Percentiles rank a stretch among this genome's conserved stretches.
phyloP scores from a whole-genome alignment of 1,140 invertebrate genomes.

The Drosophila rhopaloa region DNA sequence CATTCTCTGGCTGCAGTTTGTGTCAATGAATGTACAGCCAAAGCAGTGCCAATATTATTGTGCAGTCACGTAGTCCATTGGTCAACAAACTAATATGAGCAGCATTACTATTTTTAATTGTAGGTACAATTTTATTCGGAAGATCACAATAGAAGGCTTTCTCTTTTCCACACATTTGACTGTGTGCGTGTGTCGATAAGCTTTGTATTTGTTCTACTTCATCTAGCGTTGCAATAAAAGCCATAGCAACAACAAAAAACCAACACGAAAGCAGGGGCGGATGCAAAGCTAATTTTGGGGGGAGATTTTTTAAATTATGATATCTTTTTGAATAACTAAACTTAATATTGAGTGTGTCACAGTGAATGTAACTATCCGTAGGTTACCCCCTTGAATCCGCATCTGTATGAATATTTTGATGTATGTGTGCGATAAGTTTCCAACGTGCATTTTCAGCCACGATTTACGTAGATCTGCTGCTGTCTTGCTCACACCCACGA shows the following conservation, averaged over 20 bases:
- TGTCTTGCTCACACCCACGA: constrained; percentile 26
- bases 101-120: constrained; percentile 42
- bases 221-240: constrained; percentile 39
- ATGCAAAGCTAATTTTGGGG: background rate
- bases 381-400: background rate
- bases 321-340: background rate
- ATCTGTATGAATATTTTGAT: constrained; percentile 19
- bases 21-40: constrained; percentile 22
- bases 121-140: constrained; percentile 31
- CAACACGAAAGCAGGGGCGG: constrained; percentile 3
- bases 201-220: constrained; percentile 42
- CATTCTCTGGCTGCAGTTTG: constrained; percentile 1
- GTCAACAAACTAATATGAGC: constrained; percentile 45
- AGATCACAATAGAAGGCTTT: constrained; percentile 29
- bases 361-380: background rate
- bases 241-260: constrained; percentile 28
- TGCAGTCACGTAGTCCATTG: constrained; percentile 48
- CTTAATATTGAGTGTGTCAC: background rate
- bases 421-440: constrained; percentile 39
- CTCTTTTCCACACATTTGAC: constrained; percentile 7
- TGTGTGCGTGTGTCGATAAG: constrained; percentile 20
- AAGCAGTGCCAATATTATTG: constrained; percentile 44
- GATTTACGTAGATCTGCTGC: constrained; percentile 44
- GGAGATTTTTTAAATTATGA: background rate
- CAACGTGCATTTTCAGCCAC: constrained; percentile 47